Evolutionary conservation across 2,113 vertebrate genomes (phyloP).

Genomic region (Halichoerus grypus): DNA sequence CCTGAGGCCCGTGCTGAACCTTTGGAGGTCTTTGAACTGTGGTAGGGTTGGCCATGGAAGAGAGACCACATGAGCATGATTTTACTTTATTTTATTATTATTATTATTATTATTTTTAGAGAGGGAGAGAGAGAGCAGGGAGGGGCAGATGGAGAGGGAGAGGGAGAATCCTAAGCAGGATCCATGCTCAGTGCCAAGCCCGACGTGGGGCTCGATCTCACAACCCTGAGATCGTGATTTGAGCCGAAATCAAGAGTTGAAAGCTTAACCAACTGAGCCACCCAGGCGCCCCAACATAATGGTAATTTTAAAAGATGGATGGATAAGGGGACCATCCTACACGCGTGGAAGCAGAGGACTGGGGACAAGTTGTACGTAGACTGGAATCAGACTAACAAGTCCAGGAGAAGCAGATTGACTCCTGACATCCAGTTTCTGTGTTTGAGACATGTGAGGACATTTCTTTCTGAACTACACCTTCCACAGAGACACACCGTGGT

Average conservation of each 20-base stretch:
- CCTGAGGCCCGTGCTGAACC: rapidly evolving
- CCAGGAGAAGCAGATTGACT: background rate
- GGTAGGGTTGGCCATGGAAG: background rate
- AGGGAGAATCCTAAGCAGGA: background rate
- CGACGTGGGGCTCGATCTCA: background rate
- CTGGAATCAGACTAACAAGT: background rate
- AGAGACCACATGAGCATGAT: background rate
- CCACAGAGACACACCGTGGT: no score
- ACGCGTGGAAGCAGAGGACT: rapidly evolving
- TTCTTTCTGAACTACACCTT: background rate
- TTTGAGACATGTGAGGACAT: background rate
- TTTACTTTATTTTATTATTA: background rate
- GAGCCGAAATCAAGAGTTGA: background rate
- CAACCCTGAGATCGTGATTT: background rate
- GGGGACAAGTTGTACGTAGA: rapidly evolving
- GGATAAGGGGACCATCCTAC: no score
- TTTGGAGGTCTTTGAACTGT: no score
- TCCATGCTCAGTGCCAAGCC: background rate
- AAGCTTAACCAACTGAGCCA: background rate
- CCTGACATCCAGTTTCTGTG: background rate
- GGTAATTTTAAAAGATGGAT: background rate
- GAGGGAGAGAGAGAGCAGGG: background rate
- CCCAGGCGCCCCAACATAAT: no score
- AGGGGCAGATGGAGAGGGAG: no score
- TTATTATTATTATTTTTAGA: background rate